Percentiles rank a stretch among this genome's conserved stretches.
Conservation (phyloP, 92 coral and sea anemone species). For the Paramuricea clavata region DNA sequence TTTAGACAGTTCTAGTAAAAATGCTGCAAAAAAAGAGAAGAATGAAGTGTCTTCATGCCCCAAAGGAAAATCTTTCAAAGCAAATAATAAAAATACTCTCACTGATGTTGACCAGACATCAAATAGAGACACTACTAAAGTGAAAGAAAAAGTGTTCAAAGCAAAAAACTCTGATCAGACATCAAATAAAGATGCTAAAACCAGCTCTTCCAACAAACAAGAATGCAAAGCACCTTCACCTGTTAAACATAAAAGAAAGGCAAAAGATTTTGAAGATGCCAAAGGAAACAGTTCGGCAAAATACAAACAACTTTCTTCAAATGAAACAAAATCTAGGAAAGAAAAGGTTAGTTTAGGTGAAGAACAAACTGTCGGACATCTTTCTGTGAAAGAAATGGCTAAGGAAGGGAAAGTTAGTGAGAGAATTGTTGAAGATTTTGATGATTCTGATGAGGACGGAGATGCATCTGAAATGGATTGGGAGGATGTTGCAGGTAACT, state of each 20-base stretch:
- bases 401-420: background rate
- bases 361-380: background rate
- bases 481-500: constrained; percentile 89
- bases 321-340: background rate
- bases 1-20: background rate
- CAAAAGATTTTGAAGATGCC: background rate
- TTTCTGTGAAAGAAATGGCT: background rate
- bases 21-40: background rate
- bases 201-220: background rate
- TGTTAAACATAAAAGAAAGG: background rate
- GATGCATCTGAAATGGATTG: constrained; percentile 77
- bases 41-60: background rate
- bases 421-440: background rate
- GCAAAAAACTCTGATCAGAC: background rate
- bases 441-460: constrained; percentile 19
- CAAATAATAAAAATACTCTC: background rate
- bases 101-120: too few relatives aligned
- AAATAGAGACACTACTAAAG: too few relatives aligned
- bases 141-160: background rate
- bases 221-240: background rate
- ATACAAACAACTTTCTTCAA: background rate
- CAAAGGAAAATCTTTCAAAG: background rate
- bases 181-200: background rate
- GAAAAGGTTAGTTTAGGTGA: background rate
- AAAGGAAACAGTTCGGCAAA: background rate